These are phyloP conservation scores for Myanophis thanlyinensis DNA, from an alignment of 2,113 vertebrate species.

Conservation along the genomic window DNA sequence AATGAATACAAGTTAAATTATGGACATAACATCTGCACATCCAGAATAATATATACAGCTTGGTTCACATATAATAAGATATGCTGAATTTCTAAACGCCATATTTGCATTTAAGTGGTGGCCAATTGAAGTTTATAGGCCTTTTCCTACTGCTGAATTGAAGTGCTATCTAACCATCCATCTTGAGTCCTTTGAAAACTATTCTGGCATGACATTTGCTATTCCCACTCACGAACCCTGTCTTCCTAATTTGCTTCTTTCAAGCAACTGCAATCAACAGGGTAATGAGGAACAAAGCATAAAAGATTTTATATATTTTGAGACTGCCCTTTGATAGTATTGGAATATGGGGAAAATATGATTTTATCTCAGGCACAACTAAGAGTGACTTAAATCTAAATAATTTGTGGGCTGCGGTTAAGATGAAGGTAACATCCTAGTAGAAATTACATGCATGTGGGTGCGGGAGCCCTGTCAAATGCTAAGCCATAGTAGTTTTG, in stretches of 20 bases:
- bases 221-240: not conserved
- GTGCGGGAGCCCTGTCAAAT: not conserved
- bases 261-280: not conserved
- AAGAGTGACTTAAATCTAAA: not conserved
- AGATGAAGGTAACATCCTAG: not conserved
- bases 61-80: not conserved
- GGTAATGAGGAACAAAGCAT: not conserved
- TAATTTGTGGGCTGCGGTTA: not conserved
- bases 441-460: not conserved
- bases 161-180: not conserved
- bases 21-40: not conserved
- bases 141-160: not conserved
- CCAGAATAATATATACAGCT: not conserved
- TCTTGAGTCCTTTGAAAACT: not conserved
- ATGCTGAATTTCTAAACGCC: not conserved
- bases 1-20: not conserved
- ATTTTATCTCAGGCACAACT: not conserved
- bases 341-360: not conserved
- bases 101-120: not conserved
- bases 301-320: not conserved
- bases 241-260: not conserved
- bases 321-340: not conserved
- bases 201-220: not conserved
- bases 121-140: not conserved
- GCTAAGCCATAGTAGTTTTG: not conserved